A percentile compares a stretch with the other conserved stretches of the same genome.
These are phyloP conservation scores for Cuniculus paca DNA, from an alignment of 2,797 vertebrate genomes.

Conservation along the genomic window DNA sequence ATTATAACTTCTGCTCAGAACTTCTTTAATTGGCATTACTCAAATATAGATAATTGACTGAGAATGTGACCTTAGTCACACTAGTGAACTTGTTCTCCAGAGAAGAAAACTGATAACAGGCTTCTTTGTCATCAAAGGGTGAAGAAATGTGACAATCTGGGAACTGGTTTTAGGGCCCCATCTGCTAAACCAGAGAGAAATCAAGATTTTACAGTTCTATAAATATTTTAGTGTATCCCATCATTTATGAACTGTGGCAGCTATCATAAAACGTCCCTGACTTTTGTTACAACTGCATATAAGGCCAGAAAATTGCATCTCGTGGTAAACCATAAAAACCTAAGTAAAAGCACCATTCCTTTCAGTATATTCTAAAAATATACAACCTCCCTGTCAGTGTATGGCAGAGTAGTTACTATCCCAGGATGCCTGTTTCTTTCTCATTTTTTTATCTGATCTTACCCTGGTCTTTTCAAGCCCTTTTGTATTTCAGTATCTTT, in stretches of 20 bases:
- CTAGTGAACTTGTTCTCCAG: constrained; percentile 86
- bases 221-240: constrained; percentile 95
- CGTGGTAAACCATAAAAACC: constrained; percentile 94
- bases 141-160: constrained; percentile 92
- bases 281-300: constrained; percentile 94
- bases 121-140: constrained; percentile 91
- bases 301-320: constrained; percentile 94
- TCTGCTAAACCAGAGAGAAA: constrained; percentile 93
- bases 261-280: constrained; percentile 94
- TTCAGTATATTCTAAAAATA: constrained; percentile 94
- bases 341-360: constrained; percentile 93
- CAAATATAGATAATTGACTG: constrained; percentile 82
- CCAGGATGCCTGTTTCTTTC: constrained; percentile 89
- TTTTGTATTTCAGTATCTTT: constrained; percentile 89
- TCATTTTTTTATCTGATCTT: constrained; percentile 90
- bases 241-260: constrained; percentile 95
- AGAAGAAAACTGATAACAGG: constrained; percentile 86
- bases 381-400: constrained; percentile 91
- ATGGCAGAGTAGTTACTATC: constrained; percentile 90
- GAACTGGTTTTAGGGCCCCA: constrained; percentile 92
- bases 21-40: constrained; percentile 82
- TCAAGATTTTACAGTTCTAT: constrained; percentile 95
- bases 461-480: constrained; percentile 88
- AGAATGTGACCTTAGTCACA: constrained; percentile 88
- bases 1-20: constrained; percentile 76